Evolutionary conservation across 2,113 vertebrate genomes (phyloP).

Genomic region (Prunella himalayana): DNA sequence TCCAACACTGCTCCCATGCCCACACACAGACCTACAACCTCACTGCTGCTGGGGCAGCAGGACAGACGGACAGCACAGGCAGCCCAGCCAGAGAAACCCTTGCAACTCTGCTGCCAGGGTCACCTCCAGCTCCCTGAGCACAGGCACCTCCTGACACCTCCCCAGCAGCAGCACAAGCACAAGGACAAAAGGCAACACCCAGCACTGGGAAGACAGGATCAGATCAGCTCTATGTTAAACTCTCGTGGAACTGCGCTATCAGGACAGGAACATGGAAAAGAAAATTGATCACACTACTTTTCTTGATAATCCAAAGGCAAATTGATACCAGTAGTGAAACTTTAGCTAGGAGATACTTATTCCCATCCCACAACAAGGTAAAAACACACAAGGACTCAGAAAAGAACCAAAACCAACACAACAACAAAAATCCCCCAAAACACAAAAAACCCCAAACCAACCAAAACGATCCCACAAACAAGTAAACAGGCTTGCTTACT

Average conservation of each 20-base stretch:
- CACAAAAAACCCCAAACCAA: neutral
- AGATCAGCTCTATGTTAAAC: neutral
- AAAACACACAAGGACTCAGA: neutral
- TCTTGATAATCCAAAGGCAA: neutral
- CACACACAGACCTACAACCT: neutral
- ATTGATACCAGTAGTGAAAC: neutral
- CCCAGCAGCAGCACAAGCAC: neutral
- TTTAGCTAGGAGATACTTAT: neutral
- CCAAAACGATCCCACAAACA: neutral
- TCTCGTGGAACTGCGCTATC: rapidly evolving
- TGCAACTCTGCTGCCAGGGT: neutral
- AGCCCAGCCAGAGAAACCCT: neutral
- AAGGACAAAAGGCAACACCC: neutral
- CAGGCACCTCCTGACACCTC: neutral
- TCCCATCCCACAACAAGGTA: neutral
- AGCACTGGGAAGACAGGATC: rapidly evolving
- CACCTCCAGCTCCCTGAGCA: neutral
- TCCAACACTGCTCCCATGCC: neutral
- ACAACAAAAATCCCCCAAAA: neutral
- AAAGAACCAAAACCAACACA: neutral
- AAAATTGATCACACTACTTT: neutral
- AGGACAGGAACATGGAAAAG: neutral
- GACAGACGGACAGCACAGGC: neutral
- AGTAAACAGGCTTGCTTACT: neutral
- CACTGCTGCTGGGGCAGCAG: neutral